Evolutionary conservation across 2,888 invertebrate species (phyloP).

Genomic region (Heliconius sara): DNA sequence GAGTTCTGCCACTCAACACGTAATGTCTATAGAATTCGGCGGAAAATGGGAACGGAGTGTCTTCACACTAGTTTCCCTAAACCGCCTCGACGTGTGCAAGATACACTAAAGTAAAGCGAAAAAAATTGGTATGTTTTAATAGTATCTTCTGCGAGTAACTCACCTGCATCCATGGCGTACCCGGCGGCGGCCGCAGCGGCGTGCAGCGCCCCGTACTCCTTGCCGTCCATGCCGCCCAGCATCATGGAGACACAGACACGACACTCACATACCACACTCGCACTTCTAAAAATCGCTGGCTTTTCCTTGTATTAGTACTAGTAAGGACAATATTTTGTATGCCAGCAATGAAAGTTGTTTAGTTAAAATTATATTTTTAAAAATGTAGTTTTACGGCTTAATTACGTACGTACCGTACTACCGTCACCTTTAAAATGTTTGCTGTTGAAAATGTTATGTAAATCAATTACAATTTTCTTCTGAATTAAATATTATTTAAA

Average conservation of each 20-base stretch:
- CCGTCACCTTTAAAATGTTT: not conserved
- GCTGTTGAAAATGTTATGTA: not conserved
- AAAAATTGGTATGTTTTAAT: too few species aligned
- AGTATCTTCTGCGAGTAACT: not conserved
- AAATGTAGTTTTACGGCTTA: not conserved
- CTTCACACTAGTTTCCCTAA: too few species aligned
- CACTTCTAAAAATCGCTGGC: not conserved
- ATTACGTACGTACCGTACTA: not conserved
- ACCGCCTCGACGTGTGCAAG: too few species aligned
- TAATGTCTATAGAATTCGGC: too few species aligned
- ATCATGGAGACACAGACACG: slow-evolving; percentile 56
- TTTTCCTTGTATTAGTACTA: not conserved
- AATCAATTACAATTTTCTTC: too few species aligned
- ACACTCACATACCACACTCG: slow-evolving; percentile 45
- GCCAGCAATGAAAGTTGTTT: not conserved
- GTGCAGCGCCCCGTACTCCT: slow-evolving; percentile 81
- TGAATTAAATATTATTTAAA: not conserved
- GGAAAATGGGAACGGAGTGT: too few species aligned
- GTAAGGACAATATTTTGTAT: not conserved
- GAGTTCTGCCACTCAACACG: too few species aligned
- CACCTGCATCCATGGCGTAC: slow-evolving; percentile 68
- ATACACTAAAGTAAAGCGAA: too few species aligned
- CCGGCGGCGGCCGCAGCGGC: slow-evolving; percentile 75
- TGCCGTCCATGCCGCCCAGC: slow-evolving; percentile 80
- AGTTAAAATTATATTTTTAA: not conserved